A percentile compares a stretch with the other conserved stretches of the same genome.
Conservation (phyloP, 2,888 invertebrate genomes). For the Tyria jacobaeae region DNA sequence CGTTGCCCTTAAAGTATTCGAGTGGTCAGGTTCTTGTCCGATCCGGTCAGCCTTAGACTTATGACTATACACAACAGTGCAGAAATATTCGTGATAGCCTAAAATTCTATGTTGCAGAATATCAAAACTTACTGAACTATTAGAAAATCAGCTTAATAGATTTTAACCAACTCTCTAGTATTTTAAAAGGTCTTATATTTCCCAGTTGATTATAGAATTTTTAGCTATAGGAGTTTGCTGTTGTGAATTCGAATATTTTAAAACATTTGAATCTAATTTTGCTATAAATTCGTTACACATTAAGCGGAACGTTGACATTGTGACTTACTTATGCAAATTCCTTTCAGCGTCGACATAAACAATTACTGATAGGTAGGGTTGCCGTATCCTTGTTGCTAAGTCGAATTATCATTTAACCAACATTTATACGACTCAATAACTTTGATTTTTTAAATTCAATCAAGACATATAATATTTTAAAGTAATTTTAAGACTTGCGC, state of each 20-base stretch:
- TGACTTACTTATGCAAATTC: slow-evolving; percentile 44
- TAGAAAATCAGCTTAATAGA: slow-evolving; percentile 61
- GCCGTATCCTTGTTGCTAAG: slow-evolving; percentile 22
- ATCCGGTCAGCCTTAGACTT: slow-evolving; percentile 32
- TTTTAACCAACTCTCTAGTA: slow-evolving; percentile 55
- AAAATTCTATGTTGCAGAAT: slow-evolving; percentile 3
- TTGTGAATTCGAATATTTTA: slow-evolving; percentile 38
- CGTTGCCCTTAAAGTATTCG: slow-evolving; percentile 40
- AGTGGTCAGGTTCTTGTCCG: slow-evolving; percentile 40
- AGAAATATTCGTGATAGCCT: slow-evolving; percentile 10
- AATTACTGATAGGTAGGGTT: slow-evolving; percentile 29
- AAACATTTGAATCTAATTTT: slow-evolving; percentile 25
- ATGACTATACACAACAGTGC: slow-evolving; percentile 42
- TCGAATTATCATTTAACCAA: slow-evolving; percentile 2
- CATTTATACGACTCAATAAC: not conserved
- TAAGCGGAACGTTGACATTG: slow-evolving; percentile 38
- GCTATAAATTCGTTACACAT: slow-evolving; percentile 22
- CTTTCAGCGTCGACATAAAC: slow-evolving; percentile 28
- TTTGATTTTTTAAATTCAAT: not conserved
- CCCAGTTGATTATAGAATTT: slow-evolving; percentile 47
- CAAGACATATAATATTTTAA: not conserved
- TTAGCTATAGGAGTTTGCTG: slow-evolving; percentile 37
- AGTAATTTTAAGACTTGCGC: not conserved
- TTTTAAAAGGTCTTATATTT: slow-evolving; percentile 54
- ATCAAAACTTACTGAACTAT: slow-evolving; percentile 52